A percentile compares a stretch with the other conserved stretches of the same genome.
phyloP scores from a whole-genome alignment of 2,888 invertebrate species.

The Tortrix viridana region DNA sequence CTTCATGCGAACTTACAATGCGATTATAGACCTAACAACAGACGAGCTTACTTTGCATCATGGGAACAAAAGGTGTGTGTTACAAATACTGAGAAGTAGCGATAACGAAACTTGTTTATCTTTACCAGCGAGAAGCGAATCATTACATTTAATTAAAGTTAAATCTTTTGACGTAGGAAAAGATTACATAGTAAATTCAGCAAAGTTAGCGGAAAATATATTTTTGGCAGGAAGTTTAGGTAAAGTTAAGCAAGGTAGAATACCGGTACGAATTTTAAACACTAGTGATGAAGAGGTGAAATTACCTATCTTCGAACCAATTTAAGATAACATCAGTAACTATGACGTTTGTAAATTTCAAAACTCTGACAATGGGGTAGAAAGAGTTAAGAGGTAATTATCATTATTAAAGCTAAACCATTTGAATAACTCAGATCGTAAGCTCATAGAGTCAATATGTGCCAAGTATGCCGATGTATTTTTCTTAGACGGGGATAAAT shows the following conservation, averaged over 20 bases:
- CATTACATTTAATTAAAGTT: conserved; percentile 8
- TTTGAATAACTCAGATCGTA: too few species aligned
- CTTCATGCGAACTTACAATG: conserved; percentile 12
- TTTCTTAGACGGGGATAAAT: too few species aligned
- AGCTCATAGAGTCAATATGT: too few species aligned
- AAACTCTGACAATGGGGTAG: neutral
- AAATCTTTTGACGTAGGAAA: conserved; percentile 1
- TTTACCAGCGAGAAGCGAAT: conserved; percentile 8
- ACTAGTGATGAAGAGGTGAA: neutral
- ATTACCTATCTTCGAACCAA: neutral
- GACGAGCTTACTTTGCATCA: neutral
- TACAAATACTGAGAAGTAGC: conserved; percentile 7
- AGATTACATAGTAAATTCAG: conserved; percentile 2
- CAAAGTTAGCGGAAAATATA: conserved; percentile 2
- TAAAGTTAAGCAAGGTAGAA: conserved; percentile 3
- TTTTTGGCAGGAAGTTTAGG: conserved; percentile 8
- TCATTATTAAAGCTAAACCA: neutral
- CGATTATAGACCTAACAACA: neutral
- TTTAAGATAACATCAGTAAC: neutral
- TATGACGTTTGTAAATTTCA: conserved; percentile 1
- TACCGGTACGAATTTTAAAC: conserved; percentile 3
- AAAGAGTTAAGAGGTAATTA: conserved; percentile 6
- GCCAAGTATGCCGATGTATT: conserved; percentile 1
- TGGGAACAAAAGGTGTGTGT: neutral
- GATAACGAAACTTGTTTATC: neutral